Conservation (phyloP, 2,113 vertebrate genomes). For the Clupea harengus region DNA sequence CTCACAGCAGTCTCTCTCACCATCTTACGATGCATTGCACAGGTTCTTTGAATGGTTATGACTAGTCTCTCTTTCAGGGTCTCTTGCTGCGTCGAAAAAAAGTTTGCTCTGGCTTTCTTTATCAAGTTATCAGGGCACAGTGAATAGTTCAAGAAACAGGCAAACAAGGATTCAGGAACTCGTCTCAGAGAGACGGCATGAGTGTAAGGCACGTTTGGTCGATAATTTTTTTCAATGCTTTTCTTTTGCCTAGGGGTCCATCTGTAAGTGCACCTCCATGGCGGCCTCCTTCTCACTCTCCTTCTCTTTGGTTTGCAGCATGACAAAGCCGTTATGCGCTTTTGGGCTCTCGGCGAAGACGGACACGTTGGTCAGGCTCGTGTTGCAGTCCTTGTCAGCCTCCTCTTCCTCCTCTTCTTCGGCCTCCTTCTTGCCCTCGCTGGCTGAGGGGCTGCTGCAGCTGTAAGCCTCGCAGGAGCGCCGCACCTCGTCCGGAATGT, state of each 20-base stretch:
- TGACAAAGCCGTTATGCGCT: slow-evolving; percentile 75
- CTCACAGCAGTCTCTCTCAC: slow-evolving; percentile 6
- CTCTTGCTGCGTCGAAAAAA: slow-evolving; percentile 13
- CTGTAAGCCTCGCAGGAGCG: slow-evolving; percentile 85
- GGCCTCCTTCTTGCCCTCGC: slow-evolving; percentile 68
- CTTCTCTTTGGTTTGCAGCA: slow-evolving; percentile 81
- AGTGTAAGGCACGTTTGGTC: slow-evolving; percentile 62
- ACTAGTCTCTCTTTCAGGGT: slow-evolving; percentile 27
- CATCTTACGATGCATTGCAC: background rate
- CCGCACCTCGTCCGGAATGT: slow-evolving; percentile 82
- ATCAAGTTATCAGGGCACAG: slow-evolving; percentile 55
- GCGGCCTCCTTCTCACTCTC: slow-evolving; percentile 75
- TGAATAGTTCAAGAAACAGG: slow-evolving; percentile 55
- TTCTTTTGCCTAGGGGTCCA: slow-evolving; percentile 50
- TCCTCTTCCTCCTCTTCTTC: slow-evolving; percentile 74
- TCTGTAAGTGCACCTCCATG: slow-evolving; percentile 67
- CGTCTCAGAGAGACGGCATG: slow-evolving; percentile 24
- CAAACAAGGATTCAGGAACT: slow-evolving; percentile 28
- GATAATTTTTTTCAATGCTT: slow-evolving; percentile 17
- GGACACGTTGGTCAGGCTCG: slow-evolving; percentile 80
- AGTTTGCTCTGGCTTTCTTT: slow-evolving; percentile 21
- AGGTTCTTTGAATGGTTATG: background rate
- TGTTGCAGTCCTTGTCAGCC: slow-evolving; percentile 83
- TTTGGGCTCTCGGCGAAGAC: slow-evolving; percentile 77
- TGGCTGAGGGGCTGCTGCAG: slow-evolving; percentile 73